Percentiles rank a stretch among this genome's conserved stretches.
phyloP scores from a whole-genome alignment of 1,140 invertebrate genomes.

The Drosophila triauraria region DNA sequence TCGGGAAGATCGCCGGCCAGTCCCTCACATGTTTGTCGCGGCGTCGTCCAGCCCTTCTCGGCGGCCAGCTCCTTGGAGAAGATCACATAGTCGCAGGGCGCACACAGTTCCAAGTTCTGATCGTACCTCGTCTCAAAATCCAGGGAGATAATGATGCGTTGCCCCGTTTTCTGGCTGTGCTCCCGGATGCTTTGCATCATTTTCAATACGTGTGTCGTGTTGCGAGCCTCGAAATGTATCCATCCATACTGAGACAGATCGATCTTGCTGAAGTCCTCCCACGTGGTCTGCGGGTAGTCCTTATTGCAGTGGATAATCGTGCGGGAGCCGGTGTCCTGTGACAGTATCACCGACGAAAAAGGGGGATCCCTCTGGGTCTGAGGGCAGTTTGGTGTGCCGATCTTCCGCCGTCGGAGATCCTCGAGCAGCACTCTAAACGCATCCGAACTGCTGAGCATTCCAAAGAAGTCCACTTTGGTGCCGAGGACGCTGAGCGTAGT shows the following conservation, averaged over 20 bases:
- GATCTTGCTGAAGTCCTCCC: slow-evolving; percentile 87
- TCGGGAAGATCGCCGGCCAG: slow-evolving; percentile 12
- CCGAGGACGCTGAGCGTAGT: slow-evolving; percentile 88
- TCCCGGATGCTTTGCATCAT: slow-evolving; percentile 88
- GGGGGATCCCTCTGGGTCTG: slow-evolving; percentile 83
- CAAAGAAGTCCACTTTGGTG: slow-evolving; percentile 87
- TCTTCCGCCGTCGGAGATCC: slow-evolving; percentile 86
- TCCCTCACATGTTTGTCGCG: slow-evolving; percentile 37
- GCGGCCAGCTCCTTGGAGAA: slow-evolving; percentile 86
- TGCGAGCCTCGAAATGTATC: slow-evolving; percentile 91
- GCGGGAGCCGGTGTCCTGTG: slow-evolving; percentile 86
- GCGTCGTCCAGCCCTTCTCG: slow-evolving; percentile 45
- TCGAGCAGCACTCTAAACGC: slow-evolving; percentile 87
- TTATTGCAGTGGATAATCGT: slow-evolving; percentile 89
- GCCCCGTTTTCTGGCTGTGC: slow-evolving; percentile 83
- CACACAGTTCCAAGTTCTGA: slow-evolving; percentile 86
- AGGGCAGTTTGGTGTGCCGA: slow-evolving; percentile 86
- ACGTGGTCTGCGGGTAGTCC: slow-evolving; percentile 87
- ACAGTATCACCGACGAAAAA: slow-evolving; percentile 87
- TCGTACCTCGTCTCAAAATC: slow-evolving; percentile 88
- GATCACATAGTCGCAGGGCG: slow-evolving; percentile 88
- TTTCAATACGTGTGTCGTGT: slow-evolving; percentile 86
- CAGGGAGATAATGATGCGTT: slow-evolving; percentile 87
- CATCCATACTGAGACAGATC: slow-evolving; percentile 87
- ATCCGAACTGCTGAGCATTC: slow-evolving; percentile 86